Evolutionary conservation across 2,888 invertebrate species (phyloP).

Genomic region (Polyommatus iphigenia): DNA sequence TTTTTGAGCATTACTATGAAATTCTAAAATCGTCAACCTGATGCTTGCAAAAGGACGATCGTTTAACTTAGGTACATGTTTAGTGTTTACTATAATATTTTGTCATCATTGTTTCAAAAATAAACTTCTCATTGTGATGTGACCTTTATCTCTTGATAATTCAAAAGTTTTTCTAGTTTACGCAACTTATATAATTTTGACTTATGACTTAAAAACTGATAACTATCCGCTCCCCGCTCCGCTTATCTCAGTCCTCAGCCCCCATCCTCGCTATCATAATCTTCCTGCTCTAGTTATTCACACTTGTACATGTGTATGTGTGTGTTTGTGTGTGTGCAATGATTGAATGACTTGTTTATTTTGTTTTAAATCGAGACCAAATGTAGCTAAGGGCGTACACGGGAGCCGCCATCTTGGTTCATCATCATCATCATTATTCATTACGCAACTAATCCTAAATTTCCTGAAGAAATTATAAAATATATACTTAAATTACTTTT

Average conservation of each 20-base stretch:
- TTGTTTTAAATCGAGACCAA: constrained; percentile 29
- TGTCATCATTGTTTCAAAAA: too few species aligned
- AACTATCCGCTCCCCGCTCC: neutral
- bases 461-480: too few species aligned
- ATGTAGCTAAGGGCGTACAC: constrained; percentile 12
- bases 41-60: too few species aligned
- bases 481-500: too few species aligned
- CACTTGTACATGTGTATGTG: constrained; percentile 25
- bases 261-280: constrained; percentile 33
- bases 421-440: neutral
- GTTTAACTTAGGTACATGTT: too few species aligned
- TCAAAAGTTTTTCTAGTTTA: neutral
- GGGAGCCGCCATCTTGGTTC: constrained; percentile 27
- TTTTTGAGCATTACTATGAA: too few species aligned
- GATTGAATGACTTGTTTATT: constrained; percentile 35
- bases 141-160: neutral
- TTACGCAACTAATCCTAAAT: neutral
- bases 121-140: too few species aligned
- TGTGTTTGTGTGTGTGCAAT: constrained; percentile 16
- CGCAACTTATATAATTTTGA: neutral
- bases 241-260: neutral
- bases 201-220: too few species aligned
- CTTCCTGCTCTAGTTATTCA: constrained; percentile 33
- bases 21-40: too few species aligned
- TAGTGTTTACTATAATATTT: too few species aligned